Conservation (phyloP, 2,888 invertebrate species). For the Machimus atricapillus region DNA sequence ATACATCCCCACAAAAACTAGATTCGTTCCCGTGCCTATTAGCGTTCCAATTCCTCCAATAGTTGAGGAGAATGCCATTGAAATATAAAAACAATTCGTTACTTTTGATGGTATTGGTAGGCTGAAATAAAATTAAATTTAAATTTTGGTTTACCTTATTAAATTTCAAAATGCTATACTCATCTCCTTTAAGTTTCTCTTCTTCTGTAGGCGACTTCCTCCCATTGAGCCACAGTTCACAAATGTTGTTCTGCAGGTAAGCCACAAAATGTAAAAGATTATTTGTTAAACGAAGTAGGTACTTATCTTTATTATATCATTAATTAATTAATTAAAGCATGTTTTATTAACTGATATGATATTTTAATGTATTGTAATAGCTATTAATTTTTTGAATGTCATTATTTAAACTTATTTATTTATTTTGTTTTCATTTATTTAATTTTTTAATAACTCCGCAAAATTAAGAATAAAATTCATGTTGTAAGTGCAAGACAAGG, state of each 20-base stretch:
- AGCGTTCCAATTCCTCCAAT: conserved; percentile 78
- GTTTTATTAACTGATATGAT: too few species aligned
- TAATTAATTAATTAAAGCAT: too few species aligned
- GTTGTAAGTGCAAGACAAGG: too few species aligned
- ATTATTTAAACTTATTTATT: too few species aligned
- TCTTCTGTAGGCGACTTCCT: neutral
- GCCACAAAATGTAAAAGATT: too few species aligned
- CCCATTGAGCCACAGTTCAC: neutral
- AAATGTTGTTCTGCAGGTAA: neutral
- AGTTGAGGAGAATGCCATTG: conserved; percentile 77
- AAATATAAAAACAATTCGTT: conserved; percentile 76
- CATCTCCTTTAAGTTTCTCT: neutral
- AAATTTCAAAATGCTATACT: neutral
- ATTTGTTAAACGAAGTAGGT: too few species aligned
- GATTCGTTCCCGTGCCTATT: conserved; percentile 81
- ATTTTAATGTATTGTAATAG: too few species aligned
- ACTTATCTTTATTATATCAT: too few species aligned
- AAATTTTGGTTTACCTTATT: neutral
- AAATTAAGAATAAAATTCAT: too few species aligned
- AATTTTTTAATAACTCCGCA: too few species aligned
- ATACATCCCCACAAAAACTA: conserved; percentile 79
- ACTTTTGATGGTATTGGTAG: conserved; percentile 68
- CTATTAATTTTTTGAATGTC: too few species aligned
- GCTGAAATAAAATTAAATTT: neutral
- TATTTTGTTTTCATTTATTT: too few species aligned